Base-by-base conservation (phyloP, 2,888 invertebrate species). In the Ceratothoa steindachneri region DNA sequence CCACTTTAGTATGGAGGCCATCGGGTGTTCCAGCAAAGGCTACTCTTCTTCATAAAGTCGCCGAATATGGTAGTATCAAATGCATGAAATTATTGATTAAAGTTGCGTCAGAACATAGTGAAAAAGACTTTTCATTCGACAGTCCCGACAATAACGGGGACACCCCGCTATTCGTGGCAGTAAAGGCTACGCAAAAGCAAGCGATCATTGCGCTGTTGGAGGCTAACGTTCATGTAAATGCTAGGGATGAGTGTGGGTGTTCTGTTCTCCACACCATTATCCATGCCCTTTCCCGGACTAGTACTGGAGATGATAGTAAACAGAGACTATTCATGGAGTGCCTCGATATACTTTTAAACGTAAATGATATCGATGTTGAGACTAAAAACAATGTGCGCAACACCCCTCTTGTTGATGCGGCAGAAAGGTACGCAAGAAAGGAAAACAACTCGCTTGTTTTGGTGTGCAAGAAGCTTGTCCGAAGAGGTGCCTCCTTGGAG, bases 341-440 rank as follows among this genome's bases (percentile, higher is more conserved):
- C 29, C 24, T 66, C 5, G 68, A 77, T 28, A 15, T 64, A 15
- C 22, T 79, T 19, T 65, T 79, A 12, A 41, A 52, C 12, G 31
- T 31, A 29, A 19, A 4, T 3, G 51, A 64, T 27, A 29, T 75
- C 0, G 79, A 79, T 28, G 22, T 79, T 24, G 79, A 79, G 27
- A 67, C 79, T 64, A 67, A 75, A 29, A 53, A 67, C 29, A 52
- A 69, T 24, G 28, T 41, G 9, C 53, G 67, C 4, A 30, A 64
- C 22, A 73, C 73, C 12, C 76, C 79, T 29, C 69, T 79, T 15
- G 72, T 69, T n/a, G 12, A 67, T n/a, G 79, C 79, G n/a, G 72
- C 72, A 4, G 31, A 28, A 22, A 74, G 68, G 55, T 24, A 76
- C 24, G 67, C 55, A n/a, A 22, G 22, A n/a, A 70, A 29, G 3